Evolutionary conservation across 2,888 invertebrate species (phyloP).

Genomic region (Agrilus biguttatus): DNA sequence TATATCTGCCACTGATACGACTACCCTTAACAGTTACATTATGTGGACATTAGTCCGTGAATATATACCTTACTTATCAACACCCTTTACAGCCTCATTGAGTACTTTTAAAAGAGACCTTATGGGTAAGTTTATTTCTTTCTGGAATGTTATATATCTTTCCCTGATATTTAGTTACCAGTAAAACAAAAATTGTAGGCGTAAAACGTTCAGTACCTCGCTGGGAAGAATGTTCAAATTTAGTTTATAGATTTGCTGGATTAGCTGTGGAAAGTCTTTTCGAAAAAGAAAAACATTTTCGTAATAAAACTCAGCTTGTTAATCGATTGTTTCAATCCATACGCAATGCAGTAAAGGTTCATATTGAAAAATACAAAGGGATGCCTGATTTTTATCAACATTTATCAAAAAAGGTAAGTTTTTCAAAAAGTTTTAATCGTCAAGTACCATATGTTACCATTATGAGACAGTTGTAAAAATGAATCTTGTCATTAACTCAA

Average conservation of each 20-base stretch:
- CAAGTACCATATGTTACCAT: neutral
- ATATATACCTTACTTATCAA: slow-evolving; percentile 40
- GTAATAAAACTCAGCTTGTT: slow-evolving; percentile 14
- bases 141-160: neutral
- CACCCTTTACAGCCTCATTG: slow-evolving; percentile 22
- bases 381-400: slow-evolving; percentile 19
- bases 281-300: slow-evolving; percentile 22
- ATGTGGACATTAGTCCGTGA: slow-evolving; percentile 41
- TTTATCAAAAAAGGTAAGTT: slow-evolving; percentile 27
- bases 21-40: slow-evolving; percentile 41
- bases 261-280: slow-evolving; percentile 32
- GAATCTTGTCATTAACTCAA: too few relatives aligned
- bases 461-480: too few relatives aligned
- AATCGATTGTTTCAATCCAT: slow-evolving; percentile 18
- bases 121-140: slow-evolving; percentile 14
- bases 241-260: slow-evolving; percentile 33
- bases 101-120: slow-evolving; percentile 20
- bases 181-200: slow-evolving; percentile 15
- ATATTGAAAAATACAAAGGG: slow-evolving; percentile 14
- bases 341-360: slow-evolving; percentile 13
- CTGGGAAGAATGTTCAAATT: slow-evolving; percentile 38
- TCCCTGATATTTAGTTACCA: neutral
- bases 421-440: neutral
- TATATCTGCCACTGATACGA: slow-evolving; percentile 34
- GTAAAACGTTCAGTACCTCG: slow-evolving; percentile 20